Base-by-base conservation (phyloP, 2,797 vertebrate genomes). In the Myotis daubentonii region DNA sequence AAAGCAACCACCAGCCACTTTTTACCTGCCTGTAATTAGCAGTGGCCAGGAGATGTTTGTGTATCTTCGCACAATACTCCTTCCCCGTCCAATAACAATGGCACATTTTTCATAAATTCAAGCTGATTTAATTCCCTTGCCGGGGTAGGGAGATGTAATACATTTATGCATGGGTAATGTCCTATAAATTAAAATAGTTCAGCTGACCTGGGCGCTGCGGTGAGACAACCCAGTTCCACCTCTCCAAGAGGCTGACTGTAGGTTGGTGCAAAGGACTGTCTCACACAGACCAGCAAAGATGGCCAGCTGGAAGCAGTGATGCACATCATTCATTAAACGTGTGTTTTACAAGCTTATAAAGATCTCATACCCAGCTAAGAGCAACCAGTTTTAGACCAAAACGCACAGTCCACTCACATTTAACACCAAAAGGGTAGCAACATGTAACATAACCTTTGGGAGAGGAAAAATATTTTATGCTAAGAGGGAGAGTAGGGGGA, bases 21-120 rank as follows among this genome's bases (percentile, higher is more conserved):
- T 97, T 98, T 95, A 95, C 89, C 88, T 57, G 91, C 84, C 97
- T 97, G 94, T 97, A 98, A 98, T 98, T 98, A 98, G 98, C 98
- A 91, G 96, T 87, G 83, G 96, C 87, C 96, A 93, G 95, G 96
- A 62, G 93, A 96, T 22, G 13, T 93, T 93, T 76, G 90, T 15
- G 80, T 8, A 94, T 96, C 94, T 25, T 84, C 87, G 96, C 16
- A 85, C 44, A 92, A 94, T 87, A 2, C 51, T 44, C 89, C 53
- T 1, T 93, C 94, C 79, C 94, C 30, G 5, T 28, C 68, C 82
- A 13, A 94, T 95, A 91, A 83, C 0, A 53, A 94, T 93, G 95
- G 97, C 91, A 70, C 97, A 66, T 96, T 97, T 96, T 95, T 95
- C 68, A 66, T 91, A 90, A 60, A 9, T 97, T 97, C 95, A 85